These are phyloP conservation scores for Pristionchus pacificus DNA, from an alignment of 1,140 invertebrate species.

Conservation along the genomic window DNA sequence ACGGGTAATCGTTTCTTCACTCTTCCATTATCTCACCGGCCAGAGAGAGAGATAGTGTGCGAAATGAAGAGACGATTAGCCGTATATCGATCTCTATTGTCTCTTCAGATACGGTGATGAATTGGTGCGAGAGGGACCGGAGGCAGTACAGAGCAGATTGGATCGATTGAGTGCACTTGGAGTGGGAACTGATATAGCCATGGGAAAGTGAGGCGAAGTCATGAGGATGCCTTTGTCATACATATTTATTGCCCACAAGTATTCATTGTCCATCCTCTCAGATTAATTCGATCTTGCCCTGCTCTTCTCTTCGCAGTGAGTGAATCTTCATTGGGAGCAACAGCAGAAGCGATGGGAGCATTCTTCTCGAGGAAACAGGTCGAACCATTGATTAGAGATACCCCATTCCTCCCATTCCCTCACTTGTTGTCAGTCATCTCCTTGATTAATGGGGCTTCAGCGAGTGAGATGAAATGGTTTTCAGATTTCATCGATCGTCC, in stretches of 20 bases:
- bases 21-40: no score
- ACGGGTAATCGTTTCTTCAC: no score
- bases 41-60: no score
- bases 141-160: neutral
- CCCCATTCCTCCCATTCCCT: neutral
- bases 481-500: conserved; percentile 34
- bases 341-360: conserved; percentile 24
- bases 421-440: neutral
- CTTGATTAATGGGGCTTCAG: no score
- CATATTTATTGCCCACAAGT: neutral
- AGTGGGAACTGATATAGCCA: neutral
- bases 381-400: neutral
- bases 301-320: conserved; percentile 37
- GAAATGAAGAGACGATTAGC: no score
- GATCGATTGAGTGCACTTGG: neutral
- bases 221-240: no score
- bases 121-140: neutral
- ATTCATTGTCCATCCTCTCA: neutral
- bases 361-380: conserved; percentile 46
- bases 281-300: conserved; percentile 37
- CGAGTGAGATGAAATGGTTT: conserved; percentile 13
- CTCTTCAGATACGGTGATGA: neutral
- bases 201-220: neutral
- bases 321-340: conserved; percentile 30
- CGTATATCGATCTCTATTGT: no score